Evolutionary conservation across 1,140 invertebrate genomes (phyloP).

Genomic region (Parapsyche elsis): DNA sequence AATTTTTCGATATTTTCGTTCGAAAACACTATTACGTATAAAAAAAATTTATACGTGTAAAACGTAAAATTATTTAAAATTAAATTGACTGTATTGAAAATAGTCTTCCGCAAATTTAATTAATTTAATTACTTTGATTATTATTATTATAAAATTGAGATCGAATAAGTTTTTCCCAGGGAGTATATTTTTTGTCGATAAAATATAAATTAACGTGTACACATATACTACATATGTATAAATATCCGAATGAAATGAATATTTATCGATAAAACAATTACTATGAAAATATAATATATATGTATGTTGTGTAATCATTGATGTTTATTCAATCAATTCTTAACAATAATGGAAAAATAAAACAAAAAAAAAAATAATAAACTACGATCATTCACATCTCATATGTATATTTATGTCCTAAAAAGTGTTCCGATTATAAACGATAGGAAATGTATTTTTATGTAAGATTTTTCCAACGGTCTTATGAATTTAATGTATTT

Average conservation of each 20-base stretch:
- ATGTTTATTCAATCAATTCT: too few relatives aligned
- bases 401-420: constrained; percentile 12
- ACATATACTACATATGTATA: too few relatives aligned
- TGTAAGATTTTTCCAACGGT: constrained; percentile 10
- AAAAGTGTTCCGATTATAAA: constrained; percentile 1
- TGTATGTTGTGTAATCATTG: too few relatives aligned
- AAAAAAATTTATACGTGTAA: background rate
- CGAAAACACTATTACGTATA: background rate
- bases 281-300: too few relatives aligned
- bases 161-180: too few relatives aligned
- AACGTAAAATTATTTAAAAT: background rate
- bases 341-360: background rate
- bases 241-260: too few relatives aligned
- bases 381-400: background rate
- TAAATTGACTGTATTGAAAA: background rate
- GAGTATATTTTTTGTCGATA: too few relatives aligned
- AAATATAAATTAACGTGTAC: too few relatives aligned
- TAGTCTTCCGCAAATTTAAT: constrained; percentile 10
- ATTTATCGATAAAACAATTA: too few relatives aligned
- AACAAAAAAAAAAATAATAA: background rate
- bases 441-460: constrained; percentile 4
- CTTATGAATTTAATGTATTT: constrained; percentile 25
- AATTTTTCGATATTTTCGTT: background rate
- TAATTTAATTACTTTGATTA: background rate
- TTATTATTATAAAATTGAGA: too few relatives aligned